Percentiles rank a stretch among this genome's conserved stretches.
Conservation (phyloP, 2,888 invertebrate species). For the Erebia palarica region DNA sequence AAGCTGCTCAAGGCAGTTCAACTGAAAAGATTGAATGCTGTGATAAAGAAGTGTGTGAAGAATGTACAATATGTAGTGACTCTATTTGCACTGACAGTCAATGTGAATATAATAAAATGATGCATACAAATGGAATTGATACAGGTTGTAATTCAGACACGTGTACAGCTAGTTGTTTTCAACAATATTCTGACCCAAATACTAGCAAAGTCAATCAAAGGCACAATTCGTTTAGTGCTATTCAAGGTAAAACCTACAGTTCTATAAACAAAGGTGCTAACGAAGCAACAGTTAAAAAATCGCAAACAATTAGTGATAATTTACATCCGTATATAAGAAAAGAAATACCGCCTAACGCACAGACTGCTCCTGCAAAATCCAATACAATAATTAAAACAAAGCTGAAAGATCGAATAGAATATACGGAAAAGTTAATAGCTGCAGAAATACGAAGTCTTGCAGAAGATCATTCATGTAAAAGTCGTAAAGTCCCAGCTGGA, state of each 20-base stretch:
- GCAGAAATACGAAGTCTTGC: constrained; percentile 75
- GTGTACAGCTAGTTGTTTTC: constrained; percentile 70
- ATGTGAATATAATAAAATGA: constrained; percentile 75
- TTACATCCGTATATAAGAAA: constrained; percentile 80
- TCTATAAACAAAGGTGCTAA: constrained; percentile 56
- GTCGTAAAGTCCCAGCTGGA: constrained; percentile 57
- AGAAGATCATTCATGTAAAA: constrained; percentile 70
- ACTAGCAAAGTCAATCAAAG: constrained; percentile 66
- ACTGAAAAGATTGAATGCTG: constrained; percentile 79
- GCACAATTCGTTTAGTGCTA: constrained; percentile 76
- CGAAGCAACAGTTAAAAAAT: constrained; percentile 72
- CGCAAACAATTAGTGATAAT: constrained; percentile 73
- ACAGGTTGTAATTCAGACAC: constrained; percentile 73
- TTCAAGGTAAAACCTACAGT: constrained; percentile 69
- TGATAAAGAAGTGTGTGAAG: constrained; percentile 78
- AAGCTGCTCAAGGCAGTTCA: constrained; percentile 70
- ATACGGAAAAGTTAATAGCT: constrained; percentile 76
- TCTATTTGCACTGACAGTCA: constrained; percentile 79
- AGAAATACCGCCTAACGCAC: constrained; percentile 63
- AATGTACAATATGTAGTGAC: constrained; percentile 78
- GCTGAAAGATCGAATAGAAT: constrained; percentile 74
- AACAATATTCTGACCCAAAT: constrained; percentile 64
- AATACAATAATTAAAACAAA: constrained; percentile 60
- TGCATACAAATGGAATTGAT: constrained; percentile 74
- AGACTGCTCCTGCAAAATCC: constrained; percentile 48